phyloP scores from a whole-genome alignment of 2,888 invertebrate species.

The Polydesmus complanatus region DNA sequence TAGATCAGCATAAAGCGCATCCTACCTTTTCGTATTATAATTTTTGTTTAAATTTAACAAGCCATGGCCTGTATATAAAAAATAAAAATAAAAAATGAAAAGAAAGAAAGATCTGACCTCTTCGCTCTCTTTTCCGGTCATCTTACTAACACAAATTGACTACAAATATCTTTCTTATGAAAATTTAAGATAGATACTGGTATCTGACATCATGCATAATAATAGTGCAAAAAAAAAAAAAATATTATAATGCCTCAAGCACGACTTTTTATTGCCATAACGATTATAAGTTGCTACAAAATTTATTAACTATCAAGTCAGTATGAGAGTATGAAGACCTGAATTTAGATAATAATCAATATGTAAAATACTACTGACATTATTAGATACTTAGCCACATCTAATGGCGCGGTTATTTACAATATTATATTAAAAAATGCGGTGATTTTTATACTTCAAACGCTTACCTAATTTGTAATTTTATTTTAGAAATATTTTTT shows the following conservation, averaged over 20 bases:
- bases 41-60: too few species aligned
- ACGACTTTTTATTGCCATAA: neutral
- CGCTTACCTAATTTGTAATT: too few species aligned
- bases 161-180: neutral
- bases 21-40: neutral
- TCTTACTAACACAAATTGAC: neutral
- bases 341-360: neutral
- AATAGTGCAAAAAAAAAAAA: neutral
- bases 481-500: too few species aligned
- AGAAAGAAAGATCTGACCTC: neutral
- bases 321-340: neutral
- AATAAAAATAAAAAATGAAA: too few species aligned
- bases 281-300: neutral
- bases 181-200: neutral
- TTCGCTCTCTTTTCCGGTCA: neutral
- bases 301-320: neutral
- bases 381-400: too few species aligned
- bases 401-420: too few species aligned
- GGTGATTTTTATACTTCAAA: too few species aligned
- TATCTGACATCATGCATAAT: neutral
- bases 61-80: too few species aligned
- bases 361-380: too few species aligned
- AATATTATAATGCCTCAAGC: neutral
- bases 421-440: too few species aligned
- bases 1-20: neutral